Evolutionary conservation across 1,140 invertebrate genomes (phyloP).

Genomic region (fruit fly (Drosophila melanogaster)): Release_6_plus_ISO1_MT NT_033777.3:18994501-18995000

Average conservation of each 20-base stretch:
- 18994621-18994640: constrained; percentile 9
- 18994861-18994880: constrained; percentile 53
- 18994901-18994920: constrained; percentile 41
- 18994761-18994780: constrained; percentile 8
- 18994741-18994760: constrained; percentile 10
- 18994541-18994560: constrained; percentile 25
- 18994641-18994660: constrained; percentile 2
- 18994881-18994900: constrained; percentile 56
- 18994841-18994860: constrained; percentile 65
- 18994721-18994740: constrained; percentile 4
- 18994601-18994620: constrained; percentile 64
- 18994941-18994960: constrained; percentile 49
- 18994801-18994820: constrained; percentile 45
- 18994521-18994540: constrained; percentile 35
- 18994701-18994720: background rate
- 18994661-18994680: constrained; percentile 21
- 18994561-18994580: constrained; percentile 65
- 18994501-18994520: constrained; percentile 32
- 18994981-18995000: constrained; percentile 47
- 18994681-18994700: constrained; percentile 22
- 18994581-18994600: constrained; percentile 78
- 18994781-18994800: constrained; percentile 6
- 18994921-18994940: constrained; percentile 36
- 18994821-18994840: constrained; percentile 30
- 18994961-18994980: constrained; percentile 56